Percentiles rank a stretch among this genome's conserved stretches.
Conservation (phyloP, 1,140 invertebrate genomes). For the Cataglyphis hispanica region DNA sequence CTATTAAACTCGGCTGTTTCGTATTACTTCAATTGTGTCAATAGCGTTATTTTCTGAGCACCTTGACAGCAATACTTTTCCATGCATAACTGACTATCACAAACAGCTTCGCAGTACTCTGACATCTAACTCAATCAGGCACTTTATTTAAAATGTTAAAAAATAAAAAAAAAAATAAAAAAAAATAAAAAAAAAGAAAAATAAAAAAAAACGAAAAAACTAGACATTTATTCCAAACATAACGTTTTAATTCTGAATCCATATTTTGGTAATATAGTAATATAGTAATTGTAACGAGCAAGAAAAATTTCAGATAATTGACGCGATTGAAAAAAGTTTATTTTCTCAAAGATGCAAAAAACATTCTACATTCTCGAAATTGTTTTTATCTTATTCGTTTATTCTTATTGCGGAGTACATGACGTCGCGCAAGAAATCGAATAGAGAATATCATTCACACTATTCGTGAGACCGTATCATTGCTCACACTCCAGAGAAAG, state of each 20-base stretch:
- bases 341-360: not conserved
- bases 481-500: constrained; percentile 27
- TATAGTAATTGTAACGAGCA: not conserved
- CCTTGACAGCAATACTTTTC: constrained; percentile 45
- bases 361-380: not conserved
- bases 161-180: not conserved
- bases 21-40: not conserved
- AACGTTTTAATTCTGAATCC: constrained; percentile 13
- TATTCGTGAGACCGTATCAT: constrained; percentile 23
- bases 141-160: constrained; percentile 14
- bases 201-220: no score
- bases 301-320: not conserved
- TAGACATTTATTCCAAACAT: not conserved
- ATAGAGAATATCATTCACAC: not conserved
- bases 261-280: no score
- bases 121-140: constrained; percentile 9
- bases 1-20: not conserved
- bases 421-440: constrained; percentile 2
- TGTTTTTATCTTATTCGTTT: not conserved
- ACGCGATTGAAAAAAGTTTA: not conserved
- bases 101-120: not conserved
- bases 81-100: constrained; percentile 35
- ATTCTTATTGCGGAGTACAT: not conserved
- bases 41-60: not conserved
- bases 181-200: no score